These are phyloP conservation scores for Spialia ferax DNA, from an alignment of 2,888 invertebrate genomes.

Conservation along the genomic window DNA sequence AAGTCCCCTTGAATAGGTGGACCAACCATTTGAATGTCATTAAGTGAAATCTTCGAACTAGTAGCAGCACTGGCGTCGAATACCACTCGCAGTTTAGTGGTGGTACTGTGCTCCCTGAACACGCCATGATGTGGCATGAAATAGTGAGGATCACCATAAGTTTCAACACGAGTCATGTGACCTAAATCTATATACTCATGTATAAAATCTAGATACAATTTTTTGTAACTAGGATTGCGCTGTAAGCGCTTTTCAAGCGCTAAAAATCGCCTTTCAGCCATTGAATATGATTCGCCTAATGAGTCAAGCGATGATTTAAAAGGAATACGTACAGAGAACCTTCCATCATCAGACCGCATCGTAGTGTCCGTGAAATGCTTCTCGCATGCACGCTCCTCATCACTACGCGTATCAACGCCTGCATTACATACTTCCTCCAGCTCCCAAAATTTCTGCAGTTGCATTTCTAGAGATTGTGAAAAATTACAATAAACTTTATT, in stretches of 20 bases:
- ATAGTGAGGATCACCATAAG: background rate
- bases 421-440: conserved; percentile 4
- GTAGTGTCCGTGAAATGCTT: conserved; percentile 31
- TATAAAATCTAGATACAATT: conserved; percentile 1
- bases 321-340: conserved; percentile 38
- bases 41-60: background rate
- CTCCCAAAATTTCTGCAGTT: background rate
- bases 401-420: conserved; percentile 14
- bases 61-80: background rate
- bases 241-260: conserved; percentile 9
- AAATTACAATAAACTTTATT: conserved; percentile 10
- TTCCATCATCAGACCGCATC: conserved; percentile 35
- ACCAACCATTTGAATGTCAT: background rate
- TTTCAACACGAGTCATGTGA: background rate
- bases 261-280: background rate
- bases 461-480: conserved; percentile 12
- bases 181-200: conserved; percentile 4
- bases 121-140: conserved; percentile 5
- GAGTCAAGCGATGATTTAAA: conserved; percentile 30
- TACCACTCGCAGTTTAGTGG: conserved; percentile 6
- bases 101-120: conserved; percentile 2
- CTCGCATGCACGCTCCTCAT: conserved; percentile 36
- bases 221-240: conserved; percentile 11
- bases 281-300: conserved; percentile 3
- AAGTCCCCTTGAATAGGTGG: conserved; percentile 3